Percentiles rank a stretch among this genome's conserved stretches.
These are phyloP conservation scores for Bergia sp. DNA, from an alignment of 92 coral and sea anemone genomes.

Conservation along the genomic window DNA sequence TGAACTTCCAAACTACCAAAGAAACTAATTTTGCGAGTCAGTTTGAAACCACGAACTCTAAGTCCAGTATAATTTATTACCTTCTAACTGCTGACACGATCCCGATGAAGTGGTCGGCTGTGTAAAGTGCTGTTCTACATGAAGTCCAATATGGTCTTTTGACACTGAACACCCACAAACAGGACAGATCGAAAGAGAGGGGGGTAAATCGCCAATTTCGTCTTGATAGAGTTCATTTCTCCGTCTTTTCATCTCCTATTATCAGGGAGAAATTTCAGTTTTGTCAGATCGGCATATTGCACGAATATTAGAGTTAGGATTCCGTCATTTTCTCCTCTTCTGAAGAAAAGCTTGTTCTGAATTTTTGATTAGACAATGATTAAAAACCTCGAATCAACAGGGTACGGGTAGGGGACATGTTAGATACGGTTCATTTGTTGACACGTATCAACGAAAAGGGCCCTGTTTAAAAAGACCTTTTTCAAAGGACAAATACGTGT, in stretches of 20 bases:
- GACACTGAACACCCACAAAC: constrained; percentile 89
- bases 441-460: constrained; percentile 16
- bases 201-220: constrained; percentile 69
- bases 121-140: constrained; percentile 89
- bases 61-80: constrained; percentile 39
- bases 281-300: constrained; percentile 26
- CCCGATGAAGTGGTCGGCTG: constrained; percentile 71
- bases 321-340: constrained; percentile 4
- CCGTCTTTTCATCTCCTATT: constrained; percentile 80
- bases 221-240: constrained; percentile 76
- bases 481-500: constrained; percentile 1
- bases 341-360: neutral
- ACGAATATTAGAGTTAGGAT: neutral
- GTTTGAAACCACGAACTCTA: neutral
- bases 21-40: neutral
- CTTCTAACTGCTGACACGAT: constrained; percentile 71
- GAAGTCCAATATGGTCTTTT: constrained; percentile 79
- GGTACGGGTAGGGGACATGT: constrained; percentile 34
- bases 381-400: neutral
- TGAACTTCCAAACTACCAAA: too few relatives aligned
- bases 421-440: constrained; percentile 47
- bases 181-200: constrained; percentile 88
- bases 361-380: neutral
- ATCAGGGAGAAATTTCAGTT: neutral
- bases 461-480: neutral